Evolutionary conservation across 2,113 vertebrate genomes (phyloP), one percentile per base, ranked within the genome.

Genomic region (Cavia porcellus): DNA sequence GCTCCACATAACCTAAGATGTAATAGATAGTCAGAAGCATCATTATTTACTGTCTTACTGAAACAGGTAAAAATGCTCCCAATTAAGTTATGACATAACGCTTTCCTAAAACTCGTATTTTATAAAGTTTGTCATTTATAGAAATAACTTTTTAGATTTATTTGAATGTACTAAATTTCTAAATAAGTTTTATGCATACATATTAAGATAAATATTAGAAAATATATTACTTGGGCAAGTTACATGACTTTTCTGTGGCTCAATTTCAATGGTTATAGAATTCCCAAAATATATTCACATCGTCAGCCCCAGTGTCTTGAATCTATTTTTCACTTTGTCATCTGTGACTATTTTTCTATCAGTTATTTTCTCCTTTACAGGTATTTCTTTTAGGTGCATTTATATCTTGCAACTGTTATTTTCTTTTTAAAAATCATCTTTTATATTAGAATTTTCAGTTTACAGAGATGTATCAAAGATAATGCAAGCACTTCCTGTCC

Each of bases 351-450:
- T 72, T 88, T 90, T 72, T 30, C 22, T 55, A 77, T 2, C 10
- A n/a, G 57, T 30, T 35, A 62, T 32, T 50, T 81, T 79, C 30
- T 6, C 64, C 22, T 32, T 1, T 52, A 25, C 12, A 77, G 4
- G 38, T 30, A 81, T 59, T 12, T 86, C 9, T 15, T 91, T 11
- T 15, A 86, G 52, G 74, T 62, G 7, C 14, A 38, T 32, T 61
- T 70, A 72, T 86, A 93, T 88, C 22, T 92, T 85, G 55, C 35
- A 50, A 52, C 47, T 90, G 64, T 86, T 94, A 77, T 93, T 95
- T 95, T 92, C 35, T 59, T 66, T 30, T 42, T 61, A 35, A 32
- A 80, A 77, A n/a, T 28, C 7, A 68, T 8, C 24, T 68, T 87
- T 38, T 12, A 72, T 50, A 80, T 38, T 47, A 15, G 22, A 47